Evolutionary conservation across 1,140 invertebrate species (phyloP), one percentile per base, ranked within the genome.

Genomic region (Sweltsa coloradensis): DNA sequence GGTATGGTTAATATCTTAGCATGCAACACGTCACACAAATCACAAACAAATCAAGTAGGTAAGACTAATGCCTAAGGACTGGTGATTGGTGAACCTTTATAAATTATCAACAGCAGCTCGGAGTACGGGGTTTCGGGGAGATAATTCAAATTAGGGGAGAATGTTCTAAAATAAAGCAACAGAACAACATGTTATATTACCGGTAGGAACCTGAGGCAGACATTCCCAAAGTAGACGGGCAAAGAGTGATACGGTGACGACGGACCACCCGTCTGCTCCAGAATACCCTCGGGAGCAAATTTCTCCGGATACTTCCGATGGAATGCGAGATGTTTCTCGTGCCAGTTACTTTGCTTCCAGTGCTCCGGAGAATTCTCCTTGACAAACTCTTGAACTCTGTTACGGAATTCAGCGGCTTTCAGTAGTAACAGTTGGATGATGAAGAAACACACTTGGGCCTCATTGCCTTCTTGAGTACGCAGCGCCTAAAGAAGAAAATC

Each of bases 271-370:
- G 75, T 65, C 47, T 73, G 72, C 34, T 57, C 56, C 41, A 68
- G 59, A 6, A 78, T 69, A 55, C 89, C 89, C 60, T 96, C 92
- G 1, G 88, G 87, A 5, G 88, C 89, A 60, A 95, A 97, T 60
- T 93, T 95, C 64, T 97, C 94, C 1, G 92, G 90, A 61, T 86
- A 97, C 61, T 92, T 94, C 53, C 89, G 73, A 59, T 95, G 90
- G 61, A 96, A 97, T 0, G 83, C 80, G 48, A 92, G 72, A 69
- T 97, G 92, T 54, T 94, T 94, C 53, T 97, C 92, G 63, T 97
- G 90, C 83, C 92, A 96, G 63, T 93, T 92, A n/a, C 79, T 89
- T 59, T 95, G 90, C 57, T 91, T 89, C 92, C 92, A 97, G 65
- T 97, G 85, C 61, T 90, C 86, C 0, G 86, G 85, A 2, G 87